A percentile compares a stretch with the other conserved stretches of the same genome.
Evolutionary conservation across 2,797 vertebrate genomes (phyloP).

Genomic region (Avahi laniger): DNA sequence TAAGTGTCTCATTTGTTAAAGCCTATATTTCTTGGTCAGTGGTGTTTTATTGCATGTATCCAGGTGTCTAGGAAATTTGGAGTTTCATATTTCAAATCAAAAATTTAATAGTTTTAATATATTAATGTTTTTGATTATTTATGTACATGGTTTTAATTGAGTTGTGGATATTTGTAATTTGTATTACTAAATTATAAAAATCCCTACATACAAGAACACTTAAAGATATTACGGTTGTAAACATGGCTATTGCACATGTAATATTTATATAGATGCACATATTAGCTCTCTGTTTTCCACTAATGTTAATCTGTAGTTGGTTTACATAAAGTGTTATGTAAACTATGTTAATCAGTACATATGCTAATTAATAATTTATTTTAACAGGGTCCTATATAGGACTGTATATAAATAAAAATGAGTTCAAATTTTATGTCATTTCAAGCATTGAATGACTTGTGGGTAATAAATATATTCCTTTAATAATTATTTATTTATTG

Average conservation of each 20-base stretch:
- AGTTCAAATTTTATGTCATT: not conserved
- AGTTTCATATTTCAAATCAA: not conserved
- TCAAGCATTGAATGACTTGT: not conserved
- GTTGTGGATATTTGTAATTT: not conserved
- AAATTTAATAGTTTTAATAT: conserved; percentile 2
- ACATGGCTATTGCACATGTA: not conserved
- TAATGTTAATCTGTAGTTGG: not conserved
- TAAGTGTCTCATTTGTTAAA: not conserved
- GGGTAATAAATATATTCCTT: not conserved
- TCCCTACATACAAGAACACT: not conserved
- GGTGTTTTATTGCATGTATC: not conserved
- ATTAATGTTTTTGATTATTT: not conserved
- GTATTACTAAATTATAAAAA: not conserved
- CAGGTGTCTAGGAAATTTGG: not conserved
- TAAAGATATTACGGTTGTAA: not conserved
- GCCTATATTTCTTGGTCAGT: not conserved
- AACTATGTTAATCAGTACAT: not conserved
- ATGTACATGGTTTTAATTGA: not conserved
- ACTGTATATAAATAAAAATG: not conserved
- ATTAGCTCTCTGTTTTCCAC: not conserved
- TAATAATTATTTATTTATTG: not conserved
- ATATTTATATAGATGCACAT: not conserved
- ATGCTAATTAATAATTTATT: not conserved
- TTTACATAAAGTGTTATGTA: not conserved
- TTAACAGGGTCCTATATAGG: not conserved